Conservation (phyloP, 2,113 vertebrate genomes). For the Bungarus multicinctus region DNA sequence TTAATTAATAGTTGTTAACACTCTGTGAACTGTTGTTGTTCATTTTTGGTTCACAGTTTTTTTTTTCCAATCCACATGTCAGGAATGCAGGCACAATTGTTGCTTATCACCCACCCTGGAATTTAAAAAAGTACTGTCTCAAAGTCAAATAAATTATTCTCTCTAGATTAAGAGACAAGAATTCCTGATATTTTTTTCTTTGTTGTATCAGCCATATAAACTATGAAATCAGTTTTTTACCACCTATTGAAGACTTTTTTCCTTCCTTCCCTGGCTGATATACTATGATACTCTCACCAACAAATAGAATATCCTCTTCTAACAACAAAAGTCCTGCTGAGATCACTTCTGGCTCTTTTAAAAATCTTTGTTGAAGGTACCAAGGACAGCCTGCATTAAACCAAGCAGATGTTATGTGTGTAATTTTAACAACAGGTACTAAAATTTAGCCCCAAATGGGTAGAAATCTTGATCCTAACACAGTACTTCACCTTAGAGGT, state of each 20-base stretch:
- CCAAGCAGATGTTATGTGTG: not conserved
- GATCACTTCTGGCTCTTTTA: not conserved
- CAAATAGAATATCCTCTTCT: not conserved
- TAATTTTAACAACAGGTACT: not conserved
- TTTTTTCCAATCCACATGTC: conserved; percentile 44
- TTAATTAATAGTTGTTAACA: conserved; percentile 65
- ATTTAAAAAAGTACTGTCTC: conserved; percentile 25
- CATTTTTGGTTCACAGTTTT: conserved; percentile 47
- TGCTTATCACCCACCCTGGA: conserved; percentile 51
- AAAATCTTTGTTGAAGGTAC: not conserved
- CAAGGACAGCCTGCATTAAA: not conserved
- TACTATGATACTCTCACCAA: not conserved
- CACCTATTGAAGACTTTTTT: not conserved
- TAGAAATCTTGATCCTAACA: not conserved
- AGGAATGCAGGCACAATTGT: conserved; percentile 37
- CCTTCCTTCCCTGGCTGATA: not conserved
- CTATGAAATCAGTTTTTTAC: not conserved
- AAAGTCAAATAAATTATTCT: not conserved
- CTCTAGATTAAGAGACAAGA: not conserved
- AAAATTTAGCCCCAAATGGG: not conserved
- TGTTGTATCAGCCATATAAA: not conserved
- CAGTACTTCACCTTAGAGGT: not conserved
- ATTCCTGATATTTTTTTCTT: not conserved
- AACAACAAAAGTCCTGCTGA: not conserved
- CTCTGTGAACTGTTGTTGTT: conserved; percentile 40